Percentiles rank a stretch among this genome's conserved stretches.
phyloP scores from a whole-genome alignment of 1,140 invertebrate species.

The Monomorium pharaonis region DNA sequence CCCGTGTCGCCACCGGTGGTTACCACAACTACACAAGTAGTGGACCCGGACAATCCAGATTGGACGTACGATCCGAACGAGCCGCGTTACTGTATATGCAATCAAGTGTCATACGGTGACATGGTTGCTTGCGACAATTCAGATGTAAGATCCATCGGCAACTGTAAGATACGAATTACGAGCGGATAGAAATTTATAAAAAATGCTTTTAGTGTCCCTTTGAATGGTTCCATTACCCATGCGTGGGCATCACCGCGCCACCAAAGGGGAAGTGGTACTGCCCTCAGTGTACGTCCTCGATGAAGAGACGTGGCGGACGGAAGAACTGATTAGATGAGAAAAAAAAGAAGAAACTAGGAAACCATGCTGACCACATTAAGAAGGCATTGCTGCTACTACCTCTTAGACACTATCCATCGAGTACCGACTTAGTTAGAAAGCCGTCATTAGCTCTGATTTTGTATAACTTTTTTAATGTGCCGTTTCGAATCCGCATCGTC shows the following conservation, averaged over 20 bases:
- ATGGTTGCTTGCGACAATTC: slow-evolving; percentile 99
- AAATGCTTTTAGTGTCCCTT: slow-evolving; percentile 93
- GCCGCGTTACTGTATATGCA: slow-evolving; percentile 98
- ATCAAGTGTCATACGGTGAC: slow-evolving; percentile 99
- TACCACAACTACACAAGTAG: slow-evolving; percentile 80
- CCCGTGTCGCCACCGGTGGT: slow-evolving; percentile 76
- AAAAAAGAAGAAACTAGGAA: not conserved
- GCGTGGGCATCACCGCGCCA: slow-evolving; percentile 97
- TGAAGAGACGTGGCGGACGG: slow-evolving; percentile 92
- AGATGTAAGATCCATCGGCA: slow-evolving; percentile 88
- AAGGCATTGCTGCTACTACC: slow-evolving; percentile 79
- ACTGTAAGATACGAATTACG: not conserved
- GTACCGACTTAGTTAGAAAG: slow-evolving; percentile 75
- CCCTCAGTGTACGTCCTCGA: slow-evolving; percentile 96
- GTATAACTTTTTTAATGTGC: slow-evolving; percentile 75
- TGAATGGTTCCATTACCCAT: slow-evolving; percentile 99
- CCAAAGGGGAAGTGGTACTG: slow-evolving; percentile 99
- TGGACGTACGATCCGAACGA: slow-evolving; percentile 97
- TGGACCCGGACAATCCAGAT: slow-evolving; percentile 87
- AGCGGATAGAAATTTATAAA: not conserved
- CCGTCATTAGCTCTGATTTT: slow-evolving; percentile 74
- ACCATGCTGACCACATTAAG: slow-evolving; percentile 47
- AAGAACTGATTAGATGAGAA: slow-evolving; percentile 87
- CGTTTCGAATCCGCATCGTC: slow-evolving; percentile 68
- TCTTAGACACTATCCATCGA: slow-evolving; percentile 80